These are phyloP conservation scores for Tipula lateralis DNA, from an alignment of 2,888 invertebrate genomes.

Conservation along the genomic window DNA sequence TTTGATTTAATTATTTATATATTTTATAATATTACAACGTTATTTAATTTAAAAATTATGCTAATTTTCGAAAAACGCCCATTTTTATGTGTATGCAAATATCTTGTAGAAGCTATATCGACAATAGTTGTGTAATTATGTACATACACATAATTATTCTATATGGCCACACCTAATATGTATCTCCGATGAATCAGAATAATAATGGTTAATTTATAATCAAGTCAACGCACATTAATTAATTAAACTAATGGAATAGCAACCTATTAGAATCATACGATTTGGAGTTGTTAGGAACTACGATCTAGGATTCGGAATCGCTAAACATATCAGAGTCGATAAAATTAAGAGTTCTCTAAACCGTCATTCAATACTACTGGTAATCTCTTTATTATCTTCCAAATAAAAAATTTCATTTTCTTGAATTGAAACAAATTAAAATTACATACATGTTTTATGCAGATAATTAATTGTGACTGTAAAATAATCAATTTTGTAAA, in stretches of 20 bases:
- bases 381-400: too few species aligned
- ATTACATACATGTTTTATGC: too few species aligned
- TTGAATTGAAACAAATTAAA: too few species aligned
- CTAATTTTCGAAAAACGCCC: neutral
- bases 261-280: too few species aligned
- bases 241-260: neutral
- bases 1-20: slow-evolving; percentile 12
- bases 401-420: too few species aligned
- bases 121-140: neutral
- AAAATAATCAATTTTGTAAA: too few species aligned
- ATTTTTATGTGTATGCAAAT: neutral
- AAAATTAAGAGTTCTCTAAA: too few species aligned
- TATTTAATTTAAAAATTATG: neutral
- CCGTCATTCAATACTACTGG: too few species aligned
- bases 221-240: neutral
- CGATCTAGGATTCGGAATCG: too few species aligned
- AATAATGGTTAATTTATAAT: neutral
- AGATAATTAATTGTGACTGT: too few species aligned
- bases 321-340: too few species aligned
- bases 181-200: neutral
- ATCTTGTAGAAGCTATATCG: neutral
- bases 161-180: neutral
- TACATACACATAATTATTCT: neutral
- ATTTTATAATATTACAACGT: neutral
- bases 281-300: too few species aligned